Conservation (phyloP, 2,797 vertebrate genomes). For the Tragopan temminckii region DNA sequence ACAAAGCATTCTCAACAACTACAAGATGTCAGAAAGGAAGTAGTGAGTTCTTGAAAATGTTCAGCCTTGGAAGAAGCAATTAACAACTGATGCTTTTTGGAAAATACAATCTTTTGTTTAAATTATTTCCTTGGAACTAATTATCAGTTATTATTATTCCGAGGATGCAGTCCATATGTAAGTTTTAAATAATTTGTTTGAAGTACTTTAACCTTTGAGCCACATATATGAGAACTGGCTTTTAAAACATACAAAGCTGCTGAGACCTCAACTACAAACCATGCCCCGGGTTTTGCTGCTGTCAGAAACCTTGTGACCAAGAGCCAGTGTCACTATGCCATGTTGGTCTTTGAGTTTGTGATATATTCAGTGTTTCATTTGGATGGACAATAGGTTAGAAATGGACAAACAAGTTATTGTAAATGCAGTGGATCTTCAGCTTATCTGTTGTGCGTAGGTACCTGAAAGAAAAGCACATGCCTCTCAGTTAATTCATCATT, state of each 20-base stretch:
- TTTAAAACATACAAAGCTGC: background rate
- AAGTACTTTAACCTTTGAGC: background rate
- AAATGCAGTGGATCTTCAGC: no score
- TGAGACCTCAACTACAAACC: background rate
- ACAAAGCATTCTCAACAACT: background rate
- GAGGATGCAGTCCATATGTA: background rate
- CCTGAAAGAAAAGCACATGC: accelerated
- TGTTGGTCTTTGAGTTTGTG: background rate
- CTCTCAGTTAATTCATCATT: background rate
- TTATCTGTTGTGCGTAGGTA: background rate
- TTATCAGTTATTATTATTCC: background rate
- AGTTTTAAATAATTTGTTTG: background rate
- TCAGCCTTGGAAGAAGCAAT: background rate
- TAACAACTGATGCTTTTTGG: background rate
- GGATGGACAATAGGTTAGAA: background rate
- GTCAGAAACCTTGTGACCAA: accelerated
- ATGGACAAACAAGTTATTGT: background rate
- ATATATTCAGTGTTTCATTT: background rate
- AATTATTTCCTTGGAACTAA: background rate
- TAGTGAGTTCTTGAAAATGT: background rate
- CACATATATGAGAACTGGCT: background rate
- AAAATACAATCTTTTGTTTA: background rate
- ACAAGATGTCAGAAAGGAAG: background rate
- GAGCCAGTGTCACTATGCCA: background rate
- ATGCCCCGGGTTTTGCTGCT: background rate